Conservation (phyloP, 2,113 vertebrate species). For the Manacus vitellinus region DNA sequence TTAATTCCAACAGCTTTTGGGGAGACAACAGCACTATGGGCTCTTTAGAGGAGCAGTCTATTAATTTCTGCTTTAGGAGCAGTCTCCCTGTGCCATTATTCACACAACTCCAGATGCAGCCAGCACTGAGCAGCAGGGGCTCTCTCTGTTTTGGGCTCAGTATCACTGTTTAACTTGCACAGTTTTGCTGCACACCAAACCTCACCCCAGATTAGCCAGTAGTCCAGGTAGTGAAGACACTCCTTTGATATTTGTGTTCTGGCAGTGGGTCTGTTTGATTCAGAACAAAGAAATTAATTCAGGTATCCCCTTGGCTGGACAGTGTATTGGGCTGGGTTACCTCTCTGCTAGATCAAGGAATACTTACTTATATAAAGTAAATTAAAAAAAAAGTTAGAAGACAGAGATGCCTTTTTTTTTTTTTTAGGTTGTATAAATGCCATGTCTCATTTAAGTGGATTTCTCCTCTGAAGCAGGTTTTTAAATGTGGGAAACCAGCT, state of each 20-base stretch:
- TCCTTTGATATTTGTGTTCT: not conserved
- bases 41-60: not conserved
- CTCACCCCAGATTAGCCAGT: not conserved
- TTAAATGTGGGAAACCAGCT: not conserved
- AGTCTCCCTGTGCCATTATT: not conserved
- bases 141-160: not conserved
- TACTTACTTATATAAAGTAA: not conserved
- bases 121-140: fast-evolving
- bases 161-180: not conserved
- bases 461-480: not conserved
- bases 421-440: not conserved
- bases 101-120: not conserved
- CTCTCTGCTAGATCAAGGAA: not conserved
- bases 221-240: not conserved
- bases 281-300: not conserved
- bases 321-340: not conserved
- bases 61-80: not conserved
- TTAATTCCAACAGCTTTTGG: not conserved
- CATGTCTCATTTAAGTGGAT: not conserved
- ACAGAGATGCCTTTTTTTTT: not conserved
- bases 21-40: not conserved
- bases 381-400: not conserved
- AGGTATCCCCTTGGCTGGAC: not conserved
- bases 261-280: not conserved
- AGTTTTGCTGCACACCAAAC: not conserved